Conservation (phyloP, 2,113 vertebrate species). For the Sialia sialis region DNA sequence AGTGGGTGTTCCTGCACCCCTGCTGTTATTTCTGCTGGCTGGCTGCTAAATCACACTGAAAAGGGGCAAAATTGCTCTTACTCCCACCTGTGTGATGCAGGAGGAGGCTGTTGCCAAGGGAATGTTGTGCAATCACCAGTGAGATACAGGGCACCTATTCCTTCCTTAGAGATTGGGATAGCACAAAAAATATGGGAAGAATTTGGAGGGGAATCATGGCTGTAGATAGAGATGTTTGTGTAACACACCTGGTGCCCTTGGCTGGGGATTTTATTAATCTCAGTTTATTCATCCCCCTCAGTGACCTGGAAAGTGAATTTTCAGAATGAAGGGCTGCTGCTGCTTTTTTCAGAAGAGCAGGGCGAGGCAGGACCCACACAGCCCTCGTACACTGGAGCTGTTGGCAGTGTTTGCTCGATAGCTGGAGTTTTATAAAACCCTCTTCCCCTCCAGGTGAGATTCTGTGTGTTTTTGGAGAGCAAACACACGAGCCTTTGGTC, state of each 20-base stretch:
- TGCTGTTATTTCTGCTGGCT: not conserved
- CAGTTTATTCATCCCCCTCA: not conserved
- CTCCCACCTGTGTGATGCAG: not conserved
- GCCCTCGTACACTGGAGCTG: not conserved
- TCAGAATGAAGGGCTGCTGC: not conserved
- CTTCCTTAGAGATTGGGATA: not conserved
- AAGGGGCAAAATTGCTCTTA: not conserved
- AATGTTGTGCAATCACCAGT: not conserved
- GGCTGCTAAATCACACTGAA: not conserved
- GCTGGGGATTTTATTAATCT: not conserved
- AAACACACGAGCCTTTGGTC: not conserved
- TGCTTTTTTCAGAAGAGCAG: not conserved
- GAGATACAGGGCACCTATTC: not conserved
- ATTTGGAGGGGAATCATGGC: not conserved
- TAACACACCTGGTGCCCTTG: not conserved
- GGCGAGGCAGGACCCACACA: fast-evolving
- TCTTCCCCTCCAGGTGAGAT: not conserved
- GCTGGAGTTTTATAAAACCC: not conserved
- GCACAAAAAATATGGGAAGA: not conserved
- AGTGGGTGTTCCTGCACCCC: not conserved
- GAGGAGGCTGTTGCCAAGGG: slow-evolving; percentile 15
- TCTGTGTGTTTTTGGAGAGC: not conserved
- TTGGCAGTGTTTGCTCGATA: not conserved
- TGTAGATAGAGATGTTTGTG: not conserved
- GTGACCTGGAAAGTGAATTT: not conserved